Evolutionary conservation across 1,140 invertebrate species (phyloP), one percentile per base, ranked within the genome.

Genomic region (Notospermus geniculatus): DNA sequence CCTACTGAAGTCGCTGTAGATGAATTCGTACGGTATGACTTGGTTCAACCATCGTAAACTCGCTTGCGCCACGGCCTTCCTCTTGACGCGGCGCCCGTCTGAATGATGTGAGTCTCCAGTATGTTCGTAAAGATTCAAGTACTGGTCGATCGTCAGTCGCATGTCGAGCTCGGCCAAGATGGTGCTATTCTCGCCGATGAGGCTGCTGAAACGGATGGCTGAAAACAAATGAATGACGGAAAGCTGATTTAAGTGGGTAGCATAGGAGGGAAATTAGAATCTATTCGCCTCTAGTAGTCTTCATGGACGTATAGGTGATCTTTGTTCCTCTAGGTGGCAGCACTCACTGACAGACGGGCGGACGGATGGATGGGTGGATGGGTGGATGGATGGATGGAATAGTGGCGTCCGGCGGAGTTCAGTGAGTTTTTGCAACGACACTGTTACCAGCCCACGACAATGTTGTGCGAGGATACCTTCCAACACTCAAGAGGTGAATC

Each of bases 111-210:
- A 4, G 4, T 36, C 32, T 15, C 32, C 32, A 4, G 4, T 15
- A 4, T 36, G 61, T 27, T 67, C 57, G 56, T 75, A 75, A 19
- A 75, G 54, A 17, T 46, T 59, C 1, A 66, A 54, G 58, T 71
- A 75, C 63, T 73, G 73, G 46, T 74, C 71, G 30, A 69, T 62
- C 13, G 69, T 66, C 28, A 75, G 61, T 19, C 69, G 43, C 71
- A 75, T 70, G 55, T 75, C 73, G 2, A 75, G 59, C 50, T 75
- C 73, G 23, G 72, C 72, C 23, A 71, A 52, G 41, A 75, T 68
- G 25, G 63, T 66, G 0, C 63, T 67, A n/a, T 64, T 66, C 13
- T 64, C 58, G 1, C 50, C 50, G 2, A 71, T 57, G 32, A 75
- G 66, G 32, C 65, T 70, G 36, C 72, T 65, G 23, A 66, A 60